A percentile compares a stretch with the other conserved stretches of the same genome.
phyloP scores from a whole-genome alignment of 2,888 invertebrate genomes.

The Lithodes maja region DNA sequence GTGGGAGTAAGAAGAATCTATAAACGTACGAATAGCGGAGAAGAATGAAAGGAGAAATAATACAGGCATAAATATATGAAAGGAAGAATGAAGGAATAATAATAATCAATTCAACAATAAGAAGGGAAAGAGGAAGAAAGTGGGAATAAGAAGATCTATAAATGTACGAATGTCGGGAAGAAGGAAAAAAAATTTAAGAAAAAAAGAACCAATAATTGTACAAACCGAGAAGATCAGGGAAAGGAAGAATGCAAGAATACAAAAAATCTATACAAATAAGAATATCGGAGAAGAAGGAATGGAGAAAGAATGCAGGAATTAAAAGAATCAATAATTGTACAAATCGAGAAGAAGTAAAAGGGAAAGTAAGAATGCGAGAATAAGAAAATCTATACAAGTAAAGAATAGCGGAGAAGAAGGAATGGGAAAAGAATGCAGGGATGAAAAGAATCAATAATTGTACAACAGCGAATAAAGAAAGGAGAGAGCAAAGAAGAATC shows the following conservation, averaged over 20 bases:
- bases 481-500: not conserved
- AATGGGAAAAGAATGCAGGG: not conserved
- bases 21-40: too few relatives aligned
- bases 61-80: not conserved
- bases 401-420: not conserved
- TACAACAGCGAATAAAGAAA: not conserved
- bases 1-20: too few relatives aligned
- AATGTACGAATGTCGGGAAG: not conserved
- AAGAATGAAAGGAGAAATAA: not conserved
- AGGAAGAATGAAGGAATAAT: not conserved
- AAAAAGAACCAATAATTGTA: too few relatives aligned
- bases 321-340: not conserved
- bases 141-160: not conserved
- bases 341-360: not conserved
- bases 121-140: not conserved
- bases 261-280: not conserved
- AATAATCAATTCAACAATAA: not conserved
- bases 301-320: not conserved
- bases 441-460: not conserved
- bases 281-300: not conserved
- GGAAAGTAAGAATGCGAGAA: not conserved
- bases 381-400: slow-evolving; percentile 10
- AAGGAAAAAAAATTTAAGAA: not conserved
- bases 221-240: too few relatives aligned
- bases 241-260: too few relatives aligned